These are phyloP conservation scores for Nematostella vectensis DNA, from an alignment of 92 coral and sea anemone species.

Conservation along the genomic window DNA sequence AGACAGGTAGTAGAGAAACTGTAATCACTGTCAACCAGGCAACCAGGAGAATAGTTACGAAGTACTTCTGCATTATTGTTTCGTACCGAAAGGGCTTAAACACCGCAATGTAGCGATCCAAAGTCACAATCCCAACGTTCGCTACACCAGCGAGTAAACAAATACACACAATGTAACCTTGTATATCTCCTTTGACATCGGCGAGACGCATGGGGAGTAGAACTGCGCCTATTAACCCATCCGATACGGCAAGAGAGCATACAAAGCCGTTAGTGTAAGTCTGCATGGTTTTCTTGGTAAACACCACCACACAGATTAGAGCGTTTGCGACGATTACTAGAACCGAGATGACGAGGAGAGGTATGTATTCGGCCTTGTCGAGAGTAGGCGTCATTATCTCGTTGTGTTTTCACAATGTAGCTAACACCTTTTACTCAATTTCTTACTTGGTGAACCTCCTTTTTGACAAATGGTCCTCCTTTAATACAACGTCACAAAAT, in stretches of 20 bases:
- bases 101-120: slow-evolving; percentile 51
- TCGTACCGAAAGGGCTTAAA: slow-evolving; percentile 30
- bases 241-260: slow-evolving; percentile 46
- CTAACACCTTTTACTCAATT: too few species aligned
- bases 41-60: slow-evolving; percentile 10
- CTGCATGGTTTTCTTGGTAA: slow-evolving; percentile 26
- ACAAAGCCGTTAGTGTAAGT: slow-evolving; percentile 43
- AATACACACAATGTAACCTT: slow-evolving; percentile 37
- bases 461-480: too few species aligned
- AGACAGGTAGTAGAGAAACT: slow-evolving; percentile 38
- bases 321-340: slow-evolving; percentile 27
- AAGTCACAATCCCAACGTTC: slow-evolving; percentile 30
- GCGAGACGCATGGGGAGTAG: slow-evolving; percentile 33
- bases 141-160: slow-evolving; percentile 46
- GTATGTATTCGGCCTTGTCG: slow-evolving; percentile 9
- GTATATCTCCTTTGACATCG: slow-evolving; percentile 9
- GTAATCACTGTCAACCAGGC: slow-evolving; percentile 26
- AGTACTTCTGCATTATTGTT: slow-evolving; percentile 26
- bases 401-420: too few species aligned
- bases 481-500: too few species aligned
- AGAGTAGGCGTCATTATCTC: not conserved
- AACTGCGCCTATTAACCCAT: slow-evolving; percentile 35
- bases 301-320: slow-evolving; percentile 30
- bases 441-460: too few species aligned
- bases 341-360: slow-evolving; percentile 19